Percentiles rank a stretch among this genome's conserved stretches.
phyloP scores from a whole-genome alignment of 1,140 invertebrate species.

The Trigoniulus corallinus region DNA sequence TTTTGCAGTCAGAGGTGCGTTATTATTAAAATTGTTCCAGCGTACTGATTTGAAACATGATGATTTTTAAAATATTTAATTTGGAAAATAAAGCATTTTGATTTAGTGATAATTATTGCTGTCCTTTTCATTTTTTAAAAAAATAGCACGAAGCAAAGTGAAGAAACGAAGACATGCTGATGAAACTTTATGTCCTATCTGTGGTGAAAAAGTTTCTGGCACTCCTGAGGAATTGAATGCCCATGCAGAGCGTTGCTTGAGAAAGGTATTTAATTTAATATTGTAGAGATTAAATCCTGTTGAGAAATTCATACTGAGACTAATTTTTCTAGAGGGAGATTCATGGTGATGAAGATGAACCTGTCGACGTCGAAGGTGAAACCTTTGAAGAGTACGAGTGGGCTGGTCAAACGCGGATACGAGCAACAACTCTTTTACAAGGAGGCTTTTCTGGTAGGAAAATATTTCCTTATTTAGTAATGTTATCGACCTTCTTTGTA shows the following conservation, averaged over 20 bases:
- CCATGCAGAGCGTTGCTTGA: constrained; percentile 57
- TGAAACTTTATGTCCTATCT: constrained; percentile 50
- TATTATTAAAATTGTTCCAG: no score
- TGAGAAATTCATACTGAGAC: not conserved
- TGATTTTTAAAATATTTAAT: no score
- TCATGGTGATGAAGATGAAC: constrained; percentile 41
- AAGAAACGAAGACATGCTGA: constrained; percentile 21
- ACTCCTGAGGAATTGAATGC: constrained; percentile 51
- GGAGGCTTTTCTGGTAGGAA: constrained; percentile 45
- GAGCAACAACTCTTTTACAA: constrained; percentile 46
- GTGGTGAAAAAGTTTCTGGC: constrained; percentile 41
- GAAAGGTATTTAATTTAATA: constrained; percentile 30
- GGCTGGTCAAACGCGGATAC: constrained; percentile 55
- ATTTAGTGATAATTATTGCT: constrained; percentile 26
- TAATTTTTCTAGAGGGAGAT: constrained; percentile 11
- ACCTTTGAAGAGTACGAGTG: constrained; percentile 64
- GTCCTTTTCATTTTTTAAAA: not conserved
- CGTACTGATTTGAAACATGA: no score
- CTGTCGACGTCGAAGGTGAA: constrained; percentile 45
- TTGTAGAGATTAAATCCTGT: not conserved
- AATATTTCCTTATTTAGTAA: not conserved
- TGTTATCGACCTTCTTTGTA: not conserved
- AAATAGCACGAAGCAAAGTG: not conserved
- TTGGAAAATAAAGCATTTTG: constrained; percentile 58
- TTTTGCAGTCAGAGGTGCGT: no score